Evolutionary conservation across 1,140 invertebrate species (phyloP).

Genomic region (Gonatopus flavifemur): DNA sequence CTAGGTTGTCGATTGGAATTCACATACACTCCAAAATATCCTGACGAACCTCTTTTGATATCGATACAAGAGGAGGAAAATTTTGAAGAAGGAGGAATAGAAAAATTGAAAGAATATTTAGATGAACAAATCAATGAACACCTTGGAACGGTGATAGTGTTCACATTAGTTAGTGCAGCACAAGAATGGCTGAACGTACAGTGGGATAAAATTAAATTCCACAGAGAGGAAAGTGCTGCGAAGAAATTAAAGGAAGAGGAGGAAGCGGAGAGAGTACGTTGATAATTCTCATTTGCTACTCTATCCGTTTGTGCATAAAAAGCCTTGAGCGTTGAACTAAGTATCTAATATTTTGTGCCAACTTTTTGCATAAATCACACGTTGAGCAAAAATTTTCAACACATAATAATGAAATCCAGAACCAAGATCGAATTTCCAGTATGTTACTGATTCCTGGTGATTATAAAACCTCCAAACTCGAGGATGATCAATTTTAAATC

Average conservation of each 20-base stretch:
- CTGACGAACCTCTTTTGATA: slow-evolving; percentile 80
- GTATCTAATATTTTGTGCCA: slow-evolving; percentile 4
- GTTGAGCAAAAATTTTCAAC: too few relatives aligned
- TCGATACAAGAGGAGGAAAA: slow-evolving; percentile 80
- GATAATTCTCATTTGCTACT: neutral
- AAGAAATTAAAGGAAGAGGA: slow-evolving; percentile 74
- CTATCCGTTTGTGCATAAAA: neutral
- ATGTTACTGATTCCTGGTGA: too few relatives aligned
- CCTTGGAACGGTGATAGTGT: slow-evolving; percentile 96
- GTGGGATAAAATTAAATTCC: slow-evolving; percentile 76
- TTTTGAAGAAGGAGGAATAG: slow-evolving; percentile 72
- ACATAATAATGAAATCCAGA: too few relatives aligned
- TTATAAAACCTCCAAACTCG: too few relatives aligned
- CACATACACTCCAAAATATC: slow-evolving; percentile 84
- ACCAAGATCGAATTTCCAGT: too few relatives aligned
- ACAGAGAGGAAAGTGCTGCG: slow-evolving; percentile 70
- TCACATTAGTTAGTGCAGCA: slow-evolving; percentile 88
- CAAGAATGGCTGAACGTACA: slow-evolving; percentile 90
- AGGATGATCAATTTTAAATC: too few relatives aligned
- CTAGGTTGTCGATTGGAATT: slow-evolving; percentile 75
- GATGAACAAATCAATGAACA: slow-evolving; percentile 80
- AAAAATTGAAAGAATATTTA: slow-evolving; percentile 71
- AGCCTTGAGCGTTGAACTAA: slow-evolving; percentile 6
- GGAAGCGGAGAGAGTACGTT: slow-evolving; percentile 79
- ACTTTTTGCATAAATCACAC: too few relatives aligned